Base-by-base conservation (phyloP, 2,113 vertebrate genomes). In the Campylomormyrus numenius region DNA sequence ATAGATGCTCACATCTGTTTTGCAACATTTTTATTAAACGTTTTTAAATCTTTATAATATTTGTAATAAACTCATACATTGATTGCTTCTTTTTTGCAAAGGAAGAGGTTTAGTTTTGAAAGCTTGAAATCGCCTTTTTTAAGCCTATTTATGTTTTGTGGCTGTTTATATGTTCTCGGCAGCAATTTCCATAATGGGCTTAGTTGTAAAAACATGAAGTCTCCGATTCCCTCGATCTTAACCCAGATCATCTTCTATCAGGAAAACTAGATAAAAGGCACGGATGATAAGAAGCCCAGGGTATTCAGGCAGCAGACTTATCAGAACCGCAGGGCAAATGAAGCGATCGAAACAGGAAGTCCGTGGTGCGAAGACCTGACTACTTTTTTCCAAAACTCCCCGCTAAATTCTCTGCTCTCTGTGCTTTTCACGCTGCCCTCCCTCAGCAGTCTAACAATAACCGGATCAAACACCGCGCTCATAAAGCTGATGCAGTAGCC, bases 271-370 rank as follows among this genome's bases (percentile, higher is more conserved):
- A 53, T 13, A 19, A 87, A 3, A 17, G 19, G 0, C 10, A 31
- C 10, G 27, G 1, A 87, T 7, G 49, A 53, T 31, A 87, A 10
- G 49, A 53, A 87, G 3, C 21, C 48, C 11, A 6, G 27, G 31
- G 48, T 27, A 86, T 45, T 15, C 9, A 49, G 17, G 15, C 84
- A 27, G n/a, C 45, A 86, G 45, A 50, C 27, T 8, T 27, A 87
- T 56, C 85, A 66, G 42, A 62, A 88, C 35, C 53, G 27, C 88
- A n/a, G 27, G 13, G 88, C 31, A 52, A 83, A 15, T 15, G 49
- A 50, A 74, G 49, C 31, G 19, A 42, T 56, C 74, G 45, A 39
- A 89, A 89, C 88, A 89, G 88, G 88, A 89, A 83, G 74, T 56
- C 48, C 48, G 70, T 88, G 87, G 86, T 31, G 46, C 27, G 9